These are phyloP conservation scores for Antheraea mylitta DNA, from an alignment of 1,140 invertebrate species.

Conservation along the genomic window DNA sequence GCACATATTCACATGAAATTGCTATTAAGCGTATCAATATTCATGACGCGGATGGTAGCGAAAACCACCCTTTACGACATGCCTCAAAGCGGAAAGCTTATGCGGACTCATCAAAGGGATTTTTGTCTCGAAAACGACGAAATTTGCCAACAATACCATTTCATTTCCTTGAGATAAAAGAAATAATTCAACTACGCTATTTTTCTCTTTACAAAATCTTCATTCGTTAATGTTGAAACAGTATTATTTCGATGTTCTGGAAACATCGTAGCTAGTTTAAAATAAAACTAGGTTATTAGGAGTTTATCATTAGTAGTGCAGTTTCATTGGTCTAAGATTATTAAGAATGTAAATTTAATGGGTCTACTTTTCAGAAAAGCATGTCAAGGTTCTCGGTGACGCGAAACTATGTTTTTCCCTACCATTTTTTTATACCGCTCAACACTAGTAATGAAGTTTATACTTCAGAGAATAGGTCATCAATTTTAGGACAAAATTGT, in stretches of 20 bases:
- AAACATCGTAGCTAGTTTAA: background rate
- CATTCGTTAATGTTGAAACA: background rate
- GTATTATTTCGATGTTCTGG: background rate
- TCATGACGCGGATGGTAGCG: slow-evolving; percentile 13
- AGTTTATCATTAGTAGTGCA: no score
- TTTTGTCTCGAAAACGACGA: slow-evolving; percentile 15
- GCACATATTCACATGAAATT: slow-evolving; percentile 6
- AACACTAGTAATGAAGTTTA: no score
- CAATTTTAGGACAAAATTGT: no score
- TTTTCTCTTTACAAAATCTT: slow-evolving; percentile 15
- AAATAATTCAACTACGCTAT: slow-evolving; percentile 22
- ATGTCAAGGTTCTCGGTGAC: no score
- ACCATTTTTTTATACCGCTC: no score
- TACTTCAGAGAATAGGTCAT: no score
- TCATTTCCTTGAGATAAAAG: slow-evolving; percentile 19
- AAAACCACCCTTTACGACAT: slow-evolving; percentile 13
- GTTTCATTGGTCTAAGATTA: no score
- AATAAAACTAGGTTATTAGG: background rate
- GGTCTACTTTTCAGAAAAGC: no score
- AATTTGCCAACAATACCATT: slow-evolving; percentile 24
- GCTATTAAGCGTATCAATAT: slow-evolving; percentile 18
- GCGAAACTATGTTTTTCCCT: no score
- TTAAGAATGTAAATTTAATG: no score
- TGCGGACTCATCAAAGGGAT: slow-evolving; percentile 27
- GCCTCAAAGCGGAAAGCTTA: slow-evolving; percentile 12